Evolutionary conservation across 2,888 invertebrate species (phyloP).

Genomic region (Marasmarcha lunaedactyla): DNA sequence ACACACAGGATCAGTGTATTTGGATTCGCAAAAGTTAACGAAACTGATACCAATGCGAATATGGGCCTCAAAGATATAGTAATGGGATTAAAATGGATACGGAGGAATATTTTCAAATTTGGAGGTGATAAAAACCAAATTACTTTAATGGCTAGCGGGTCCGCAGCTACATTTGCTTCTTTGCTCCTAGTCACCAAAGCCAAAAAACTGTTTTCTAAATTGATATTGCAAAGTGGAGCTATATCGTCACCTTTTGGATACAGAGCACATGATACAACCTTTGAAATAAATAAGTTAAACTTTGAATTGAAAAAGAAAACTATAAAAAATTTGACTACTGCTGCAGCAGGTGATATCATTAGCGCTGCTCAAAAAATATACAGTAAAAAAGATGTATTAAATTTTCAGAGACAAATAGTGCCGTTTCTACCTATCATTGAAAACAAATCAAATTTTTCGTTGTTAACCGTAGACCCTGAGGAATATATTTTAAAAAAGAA

Average conservation of each 20-base stretch:
- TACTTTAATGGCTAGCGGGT: slow-evolving; percentile 49
- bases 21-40: slow-evolving; percentile 48
- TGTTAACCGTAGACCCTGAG: slow-evolving; percentile 26
- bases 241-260: slow-evolving; percentile 47
- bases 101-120: slow-evolving; percentile 37
- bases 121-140: slow-evolving; percentile 44
- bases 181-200: slow-evolving; percentile 39
- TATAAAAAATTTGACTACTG: slow-evolving; percentile 21
- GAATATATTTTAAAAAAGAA: slow-evolving; percentile 13
- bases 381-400: slow-evolving; percentile 33
- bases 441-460: slow-evolving; percentile 25
- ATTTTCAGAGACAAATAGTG: slow-evolving; percentile 42
- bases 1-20: slow-evolving; percentile 52
- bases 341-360: slow-evolving; percentile 33
- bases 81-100: slow-evolving; percentile 53
- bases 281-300: slow-evolving; percentile 32
- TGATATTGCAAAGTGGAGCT: slow-evolving; percentile 55
- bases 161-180: slow-evolving; percentile 44
- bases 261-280: slow-evolving; percentile 23
- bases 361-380: slow-evolving; percentile 38
- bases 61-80: slow-evolving; percentile 61
- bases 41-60: slow-evolving; percentile 37
- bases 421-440: slow-evolving; percentile 49
- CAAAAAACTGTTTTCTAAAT: slow-evolving; percentile 42
- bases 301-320: slow-evolving; percentile 27